These are phyloP conservation scores for Cinclus cinclus DNA, from an alignment of 2,113 vertebrate species.

Conservation along the genomic window DNA sequence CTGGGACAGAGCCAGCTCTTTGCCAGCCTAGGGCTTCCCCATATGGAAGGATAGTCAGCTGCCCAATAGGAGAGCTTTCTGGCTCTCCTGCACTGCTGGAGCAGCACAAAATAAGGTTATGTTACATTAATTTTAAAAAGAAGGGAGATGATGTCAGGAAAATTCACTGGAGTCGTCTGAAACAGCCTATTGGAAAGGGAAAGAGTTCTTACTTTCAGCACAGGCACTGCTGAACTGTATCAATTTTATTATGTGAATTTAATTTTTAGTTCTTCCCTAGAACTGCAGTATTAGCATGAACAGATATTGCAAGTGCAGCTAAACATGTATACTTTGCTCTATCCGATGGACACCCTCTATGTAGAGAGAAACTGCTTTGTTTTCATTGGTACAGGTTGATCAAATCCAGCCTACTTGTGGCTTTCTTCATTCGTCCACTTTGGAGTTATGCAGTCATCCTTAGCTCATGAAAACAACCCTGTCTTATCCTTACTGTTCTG, in stretches of 20 bases:
- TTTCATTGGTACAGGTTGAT: background rate
- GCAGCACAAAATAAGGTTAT: slow-evolving; percentile 11
- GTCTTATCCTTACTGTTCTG: background rate
- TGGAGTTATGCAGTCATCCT: background rate
- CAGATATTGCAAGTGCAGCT: background rate
- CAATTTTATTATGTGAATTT: background rate
- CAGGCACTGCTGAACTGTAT: background rate
- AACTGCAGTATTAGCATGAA: background rate
- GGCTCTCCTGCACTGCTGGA: background rate
- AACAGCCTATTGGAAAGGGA: background rate
- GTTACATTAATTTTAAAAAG: slow-evolving; percentile 27
- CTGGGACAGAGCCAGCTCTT: slow-evolving; percentile 23
- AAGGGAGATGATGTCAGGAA: background rate
- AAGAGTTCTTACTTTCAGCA: background rate
- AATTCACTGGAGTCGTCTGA: background rate
- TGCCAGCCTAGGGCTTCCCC: slow-evolving; percentile 37
- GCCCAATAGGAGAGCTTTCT: background rate
- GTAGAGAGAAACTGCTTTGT: background rate
- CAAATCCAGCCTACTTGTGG: background rate
- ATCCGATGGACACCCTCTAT: background rate
- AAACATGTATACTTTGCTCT: background rate
- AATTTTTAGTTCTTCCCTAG: background rate
- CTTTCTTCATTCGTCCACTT: background rate
- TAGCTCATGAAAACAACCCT: background rate
- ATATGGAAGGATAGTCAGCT: slow-evolving; percentile 27